Evolutionary conservation across 1,140 invertebrate genomes (phyloP).

Genomic region (Pinna nobilis): DNA sequence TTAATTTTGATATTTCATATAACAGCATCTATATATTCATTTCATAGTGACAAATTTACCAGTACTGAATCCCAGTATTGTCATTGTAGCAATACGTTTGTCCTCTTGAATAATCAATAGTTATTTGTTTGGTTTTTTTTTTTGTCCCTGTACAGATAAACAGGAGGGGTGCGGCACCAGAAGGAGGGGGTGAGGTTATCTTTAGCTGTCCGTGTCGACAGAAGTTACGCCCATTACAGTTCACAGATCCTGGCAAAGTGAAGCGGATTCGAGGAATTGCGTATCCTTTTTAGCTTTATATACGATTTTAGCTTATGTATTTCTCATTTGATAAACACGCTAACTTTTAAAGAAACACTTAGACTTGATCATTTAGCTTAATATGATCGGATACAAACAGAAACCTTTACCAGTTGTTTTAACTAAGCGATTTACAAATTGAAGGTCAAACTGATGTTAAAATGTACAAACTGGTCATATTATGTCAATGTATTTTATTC

Average conservation of each 20-base stretch:
- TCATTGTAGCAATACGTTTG: not conserved
- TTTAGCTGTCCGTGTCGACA: slow-evolving; percentile 90
- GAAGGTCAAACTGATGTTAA: no score
- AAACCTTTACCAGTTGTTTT: no score
- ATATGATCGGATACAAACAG: slow-evolving; percentile 94
- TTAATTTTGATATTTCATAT: no score
- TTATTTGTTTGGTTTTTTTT: not conserved
- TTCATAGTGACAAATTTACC: not conserved
- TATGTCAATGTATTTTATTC: no score
- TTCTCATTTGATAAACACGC: no score
- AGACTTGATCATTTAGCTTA: slow-evolving; percentile 87
- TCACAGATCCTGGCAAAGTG: slow-evolving; percentile 89
- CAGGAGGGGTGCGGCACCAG: slow-evolving; percentile 88
- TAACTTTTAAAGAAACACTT: no score
- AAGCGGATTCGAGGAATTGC: slow-evolving; percentile 94
- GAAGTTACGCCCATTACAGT: slow-evolving; percentile 80
- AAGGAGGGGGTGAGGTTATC: slow-evolving; percentile 92
- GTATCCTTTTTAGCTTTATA: slow-evolving; percentile 74
- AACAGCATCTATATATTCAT: no score
- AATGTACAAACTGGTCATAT: no score
- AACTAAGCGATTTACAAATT: no score
- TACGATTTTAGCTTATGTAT: not conserved
- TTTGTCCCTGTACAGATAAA: slow-evolving; percentile 77
- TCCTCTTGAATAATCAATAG: not conserved
- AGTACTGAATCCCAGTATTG: not conserved